phyloP scores from a whole-genome alignment of 2,888 invertebrate species.

The Ariolimax columbianus region DNA sequence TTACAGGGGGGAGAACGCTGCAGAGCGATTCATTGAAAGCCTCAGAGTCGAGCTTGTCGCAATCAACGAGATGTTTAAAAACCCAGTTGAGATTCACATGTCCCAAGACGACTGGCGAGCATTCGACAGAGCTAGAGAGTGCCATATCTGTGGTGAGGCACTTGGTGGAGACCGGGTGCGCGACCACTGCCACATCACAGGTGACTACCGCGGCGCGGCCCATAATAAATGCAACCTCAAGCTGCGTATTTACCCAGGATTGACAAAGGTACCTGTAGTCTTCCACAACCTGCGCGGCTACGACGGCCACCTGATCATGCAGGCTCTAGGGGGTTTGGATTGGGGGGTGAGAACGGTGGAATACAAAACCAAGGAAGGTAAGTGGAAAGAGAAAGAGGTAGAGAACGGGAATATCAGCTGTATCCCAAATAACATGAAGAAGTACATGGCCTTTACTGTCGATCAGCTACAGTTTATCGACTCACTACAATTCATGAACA shows the following conservation, averaged over 20 bases:
- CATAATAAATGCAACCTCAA: neutral
- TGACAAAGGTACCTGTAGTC: neutral
- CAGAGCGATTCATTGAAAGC: neutral
- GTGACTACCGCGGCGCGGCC: constrained; percentile 1
- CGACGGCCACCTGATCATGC: neutral
- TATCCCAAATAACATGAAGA: constrained; percentile 13
- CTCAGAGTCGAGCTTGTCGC: neutral
- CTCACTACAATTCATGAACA: too few species aligned
- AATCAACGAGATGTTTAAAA: neutral
- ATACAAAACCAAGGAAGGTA: neutral
- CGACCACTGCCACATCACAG: constrained; percentile 13
- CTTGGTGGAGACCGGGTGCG: neutral
- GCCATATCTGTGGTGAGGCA: neutral
- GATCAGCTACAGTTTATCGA: neutral
- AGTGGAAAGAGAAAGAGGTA: neutral
- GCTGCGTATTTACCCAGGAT: neutral
- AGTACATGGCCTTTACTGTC: constrained; percentile 1
- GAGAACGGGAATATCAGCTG: neutral
- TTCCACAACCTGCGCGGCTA: constrained; percentile 24
- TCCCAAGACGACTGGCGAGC: neutral
- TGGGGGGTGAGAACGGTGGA: neutral
- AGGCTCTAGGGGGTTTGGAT: neutral
- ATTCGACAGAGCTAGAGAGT: neutral
- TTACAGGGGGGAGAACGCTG: neutral
- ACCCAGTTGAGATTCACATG: neutral